These are phyloP conservation scores for Sylvilagus bachmani DNA, from an alignment of 2,113 vertebrate species.

Conservation along the genomic window DNA sequence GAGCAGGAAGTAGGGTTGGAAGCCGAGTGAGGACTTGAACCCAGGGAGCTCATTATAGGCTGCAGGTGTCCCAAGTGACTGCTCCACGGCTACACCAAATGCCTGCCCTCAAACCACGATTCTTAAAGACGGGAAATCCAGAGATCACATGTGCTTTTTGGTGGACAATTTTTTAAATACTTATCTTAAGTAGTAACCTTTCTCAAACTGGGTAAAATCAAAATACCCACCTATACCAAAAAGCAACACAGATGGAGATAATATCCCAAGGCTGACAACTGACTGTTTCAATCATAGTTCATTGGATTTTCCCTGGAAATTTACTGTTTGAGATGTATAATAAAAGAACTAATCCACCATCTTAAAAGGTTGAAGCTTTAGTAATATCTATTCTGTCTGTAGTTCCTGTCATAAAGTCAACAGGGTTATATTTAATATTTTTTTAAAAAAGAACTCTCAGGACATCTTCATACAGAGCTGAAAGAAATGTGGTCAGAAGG, in stretches of 20 bases:
- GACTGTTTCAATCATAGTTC: background rate
- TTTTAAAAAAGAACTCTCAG: background rate
- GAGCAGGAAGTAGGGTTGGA: too few relatives aligned
- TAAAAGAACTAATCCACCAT: background rate
- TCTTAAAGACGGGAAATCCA: background rate
- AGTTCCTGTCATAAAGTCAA: background rate
- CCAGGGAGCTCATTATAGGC: too few relatives aligned
- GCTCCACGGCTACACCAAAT: too few relatives aligned
- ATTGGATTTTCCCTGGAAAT: background rate
- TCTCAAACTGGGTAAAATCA: conserved; percentile 24
- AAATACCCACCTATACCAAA: background rate
- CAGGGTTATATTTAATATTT: conserved; percentile 42
- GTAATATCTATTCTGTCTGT: background rate
- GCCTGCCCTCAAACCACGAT: too few relatives aligned
- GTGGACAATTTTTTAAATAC: background rate
- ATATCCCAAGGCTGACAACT: background rate
- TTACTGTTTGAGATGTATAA: background rate
- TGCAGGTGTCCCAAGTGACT: too few relatives aligned
- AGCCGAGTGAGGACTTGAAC: too few relatives aligned
- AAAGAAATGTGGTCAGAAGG: conserved; percentile 61
- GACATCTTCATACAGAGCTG: background rate
- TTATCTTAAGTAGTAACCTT: background rate
- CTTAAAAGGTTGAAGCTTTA: conserved; percentile 9
- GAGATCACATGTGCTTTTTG: background rate
- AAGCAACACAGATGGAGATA: background rate